Conservation (phyloP, 2,888 invertebrate species). For the Epirrita christyi region DNA sequence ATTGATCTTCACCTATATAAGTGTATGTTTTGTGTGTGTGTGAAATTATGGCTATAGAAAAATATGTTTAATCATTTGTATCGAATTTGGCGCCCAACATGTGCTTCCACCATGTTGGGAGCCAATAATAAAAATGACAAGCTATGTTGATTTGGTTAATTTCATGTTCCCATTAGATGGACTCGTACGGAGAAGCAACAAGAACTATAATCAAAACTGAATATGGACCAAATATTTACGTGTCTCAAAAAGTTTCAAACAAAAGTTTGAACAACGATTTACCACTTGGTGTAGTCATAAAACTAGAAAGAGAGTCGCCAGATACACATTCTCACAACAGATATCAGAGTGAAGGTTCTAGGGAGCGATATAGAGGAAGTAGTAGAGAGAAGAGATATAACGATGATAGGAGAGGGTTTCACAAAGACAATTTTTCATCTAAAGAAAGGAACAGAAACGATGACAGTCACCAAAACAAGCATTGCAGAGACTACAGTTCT, state of each 20-base stretch:
- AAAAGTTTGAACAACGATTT: conserved; percentile 2
- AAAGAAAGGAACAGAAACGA: conserved; percentile 8
- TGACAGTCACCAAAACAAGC: background rate
- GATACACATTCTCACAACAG: conserved; percentile 6
- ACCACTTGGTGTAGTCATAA: conserved; percentile 7
- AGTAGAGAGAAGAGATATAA: conserved; percentile 12
- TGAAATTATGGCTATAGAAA: too few species aligned
- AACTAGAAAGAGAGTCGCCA: conserved; percentile 29
- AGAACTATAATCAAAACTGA: conserved; percentile 37
- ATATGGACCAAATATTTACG: conserved; percentile 27
- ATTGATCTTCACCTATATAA: too few species aligned
- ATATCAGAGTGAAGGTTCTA: background rate
- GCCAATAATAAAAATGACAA: background rate
- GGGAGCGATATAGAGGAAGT: conserved; percentile 6
- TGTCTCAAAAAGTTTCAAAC: conserved; percentile 20
- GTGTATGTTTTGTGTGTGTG: too few species aligned
- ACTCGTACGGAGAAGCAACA: conserved; percentile 47
- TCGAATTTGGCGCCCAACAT: conserved; percentile 9
- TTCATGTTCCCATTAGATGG: conserved; percentile 52
- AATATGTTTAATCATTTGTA: too few species aligned
- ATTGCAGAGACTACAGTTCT: conserved; percentile 1
- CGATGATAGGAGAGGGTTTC: conserved; percentile 5
- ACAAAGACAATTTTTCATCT: conserved; percentile 5
- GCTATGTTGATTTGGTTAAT: background rate
- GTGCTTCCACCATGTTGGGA: background rate